Conservation (phyloP, 2,113 vertebrate genomes). For the Pterocles orientalis region DNA sequence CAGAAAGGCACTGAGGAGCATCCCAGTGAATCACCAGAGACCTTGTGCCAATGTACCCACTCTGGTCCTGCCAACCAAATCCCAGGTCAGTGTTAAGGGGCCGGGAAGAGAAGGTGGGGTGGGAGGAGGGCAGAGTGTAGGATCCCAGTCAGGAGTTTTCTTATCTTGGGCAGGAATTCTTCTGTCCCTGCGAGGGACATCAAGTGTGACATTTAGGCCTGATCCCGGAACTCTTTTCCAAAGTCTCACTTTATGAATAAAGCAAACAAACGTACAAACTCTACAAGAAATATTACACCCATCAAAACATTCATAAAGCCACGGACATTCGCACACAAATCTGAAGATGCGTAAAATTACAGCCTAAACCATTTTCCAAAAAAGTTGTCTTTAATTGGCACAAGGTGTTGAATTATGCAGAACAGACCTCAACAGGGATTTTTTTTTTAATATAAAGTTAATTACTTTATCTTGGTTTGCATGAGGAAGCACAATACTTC, state of each 20-base stretch:
- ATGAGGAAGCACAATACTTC: constrained; percentile 46
- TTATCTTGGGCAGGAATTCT: not conserved
- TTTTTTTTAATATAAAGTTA: constrained; percentile 63
- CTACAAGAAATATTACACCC: constrained; percentile 17
- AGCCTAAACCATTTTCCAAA: constrained; percentile 28
- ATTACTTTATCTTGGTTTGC: constrained; percentile 63
- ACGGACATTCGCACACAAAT: not conserved
- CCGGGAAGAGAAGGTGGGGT: not conserved
- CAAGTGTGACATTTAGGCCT: not conserved
- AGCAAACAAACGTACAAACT: constrained; percentile 1
- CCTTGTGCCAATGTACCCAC: not conserved
- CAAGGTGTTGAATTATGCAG: constrained; percentile 63
- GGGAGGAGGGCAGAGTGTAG: not conserved
- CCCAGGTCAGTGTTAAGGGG: not conserved
- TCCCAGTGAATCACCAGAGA: not conserved
- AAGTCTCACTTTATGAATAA: not conserved
- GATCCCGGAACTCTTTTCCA: not conserved
- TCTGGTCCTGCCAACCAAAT: not conserved
- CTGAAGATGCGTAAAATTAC: constrained; percentile 20
- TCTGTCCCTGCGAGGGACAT: not conserved
- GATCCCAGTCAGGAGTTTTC: not conserved
- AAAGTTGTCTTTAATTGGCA: constrained; percentile 48
- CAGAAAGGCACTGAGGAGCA: not conserved
- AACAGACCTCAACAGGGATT: constrained; percentile 47
- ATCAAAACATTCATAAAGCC: constrained; percentile 27